Evolutionary conservation across 2,888 invertebrate genomes (phyloP).

Genomic region (Nemoura dubitans): DNA sequence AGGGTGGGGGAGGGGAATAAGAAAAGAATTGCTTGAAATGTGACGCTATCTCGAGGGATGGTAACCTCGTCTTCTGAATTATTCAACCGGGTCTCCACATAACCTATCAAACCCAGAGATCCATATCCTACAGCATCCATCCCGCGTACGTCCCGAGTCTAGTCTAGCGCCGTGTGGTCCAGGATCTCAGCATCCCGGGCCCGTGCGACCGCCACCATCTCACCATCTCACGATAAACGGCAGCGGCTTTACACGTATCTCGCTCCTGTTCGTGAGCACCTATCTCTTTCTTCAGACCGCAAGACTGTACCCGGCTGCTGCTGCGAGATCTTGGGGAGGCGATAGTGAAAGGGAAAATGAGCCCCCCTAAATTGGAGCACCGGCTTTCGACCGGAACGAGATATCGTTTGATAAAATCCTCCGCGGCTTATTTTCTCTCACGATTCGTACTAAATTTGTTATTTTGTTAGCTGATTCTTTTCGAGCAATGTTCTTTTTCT

Average conservation of each 20-base stretch:
- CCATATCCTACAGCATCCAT: neutral
- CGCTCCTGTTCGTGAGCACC: neutral
- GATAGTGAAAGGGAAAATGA: neutral
- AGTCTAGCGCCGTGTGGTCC: neutral
- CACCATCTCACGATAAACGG: neutral
- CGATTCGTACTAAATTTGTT: neutral
- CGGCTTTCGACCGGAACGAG: neutral
- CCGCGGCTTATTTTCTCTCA: neutral
- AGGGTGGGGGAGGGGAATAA: no score
- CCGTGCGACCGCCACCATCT: neutral
- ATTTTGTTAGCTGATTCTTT: constrained; percentile 2
- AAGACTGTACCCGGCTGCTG: neutral
- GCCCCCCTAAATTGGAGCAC: constrained; percentile 1
- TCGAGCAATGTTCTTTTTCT: neutral
- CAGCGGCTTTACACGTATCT: neutral
- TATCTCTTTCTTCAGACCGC: neutral
- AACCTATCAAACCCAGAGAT: constrained; percentile 24
- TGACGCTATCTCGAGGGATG: neutral
- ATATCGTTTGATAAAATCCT: neutral
- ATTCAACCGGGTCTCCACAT: constrained; percentile 15
- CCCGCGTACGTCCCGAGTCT: neutral
- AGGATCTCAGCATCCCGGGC: neutral
- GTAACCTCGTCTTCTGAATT: constrained; percentile 20
- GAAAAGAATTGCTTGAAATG: neutral
- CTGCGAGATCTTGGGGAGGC: neutral